Percentiles rank a stretch among this genome's conserved stretches.
These are phyloP conservation scores for Megathymus violae DNA, from an alignment of 1,140 invertebrate genomes.

Conservation along the genomic window DNA sequence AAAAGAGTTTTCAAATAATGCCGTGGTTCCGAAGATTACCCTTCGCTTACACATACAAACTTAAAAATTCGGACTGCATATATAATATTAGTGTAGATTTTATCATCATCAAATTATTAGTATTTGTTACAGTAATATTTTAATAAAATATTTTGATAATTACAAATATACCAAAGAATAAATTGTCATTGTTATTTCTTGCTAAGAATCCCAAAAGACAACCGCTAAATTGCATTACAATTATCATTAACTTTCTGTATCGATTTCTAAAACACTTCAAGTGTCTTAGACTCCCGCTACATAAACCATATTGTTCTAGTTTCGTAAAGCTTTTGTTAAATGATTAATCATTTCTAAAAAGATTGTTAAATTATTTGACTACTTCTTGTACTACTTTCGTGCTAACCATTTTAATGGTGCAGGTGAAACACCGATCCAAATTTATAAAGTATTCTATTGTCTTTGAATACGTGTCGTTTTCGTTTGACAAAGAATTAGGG, in stretches of 20 bases:
- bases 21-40: too few relatives aligned
- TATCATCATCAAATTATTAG: too few relatives aligned
- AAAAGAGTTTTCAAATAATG: too few relatives aligned
- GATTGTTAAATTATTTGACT: conserved; percentile 38
- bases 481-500: conserved; percentile 35
- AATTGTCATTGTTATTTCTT: too few relatives aligned
- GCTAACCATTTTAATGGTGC: conserved; percentile 12
- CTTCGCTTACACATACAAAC: too few relatives aligned
- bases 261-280: conserved; percentile 28
- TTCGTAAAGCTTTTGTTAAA: conserved; percentile 30
- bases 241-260: conserved; percentile 8
- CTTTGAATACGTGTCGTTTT: conserved; percentile 38
- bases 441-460: conserved; percentile 2
- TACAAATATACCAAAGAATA: too few relatives aligned
- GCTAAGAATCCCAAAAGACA: neutral
- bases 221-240: conserved; percentile 11
- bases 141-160: too few relatives aligned
- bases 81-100: too few relatives aligned
- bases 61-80: too few relatives aligned
- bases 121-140: too few relatives aligned
- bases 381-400: conserved; percentile 29
- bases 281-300: too few relatives aligned
- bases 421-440: too few relatives aligned
- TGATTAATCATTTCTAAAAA: conserved; percentile 36
- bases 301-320: conserved; percentile 23